Evolutionary conservation across 2,888 invertebrate genomes (phyloP).

Genomic region (Ophion costatus): DNA sequence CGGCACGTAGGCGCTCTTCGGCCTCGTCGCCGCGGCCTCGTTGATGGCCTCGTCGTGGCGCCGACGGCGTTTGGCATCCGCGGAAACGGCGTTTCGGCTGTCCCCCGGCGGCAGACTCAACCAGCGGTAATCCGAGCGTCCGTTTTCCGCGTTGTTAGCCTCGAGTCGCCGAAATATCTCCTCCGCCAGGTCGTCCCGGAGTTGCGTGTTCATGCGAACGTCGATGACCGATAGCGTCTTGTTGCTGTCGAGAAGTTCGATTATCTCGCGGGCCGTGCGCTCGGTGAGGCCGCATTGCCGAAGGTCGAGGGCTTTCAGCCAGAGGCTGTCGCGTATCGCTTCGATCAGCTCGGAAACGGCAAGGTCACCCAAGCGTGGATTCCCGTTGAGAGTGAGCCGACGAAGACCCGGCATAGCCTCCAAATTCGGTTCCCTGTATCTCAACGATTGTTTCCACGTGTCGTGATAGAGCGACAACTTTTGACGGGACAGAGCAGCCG

Average conservation of each 20-base stretch:
- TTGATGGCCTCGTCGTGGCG: conserved; percentile 50
- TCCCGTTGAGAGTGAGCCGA: conserved; percentile 88
- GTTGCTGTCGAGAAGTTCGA: conserved; percentile 87
- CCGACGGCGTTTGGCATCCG: conserved; percentile 52
- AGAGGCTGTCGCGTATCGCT: conserved; percentile 90
- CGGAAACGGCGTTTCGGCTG: conserved; percentile 70
- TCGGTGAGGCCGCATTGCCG: conserved; percentile 91
- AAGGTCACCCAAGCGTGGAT: conserved; percentile 88
- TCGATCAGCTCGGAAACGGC: conserved; percentile 87
- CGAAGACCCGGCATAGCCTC: conserved; percentile 90
- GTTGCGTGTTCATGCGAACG: conserved; percentile 86
- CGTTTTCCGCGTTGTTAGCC: conserved; percentile 67
- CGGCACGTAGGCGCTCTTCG: conserved; percentile 70
- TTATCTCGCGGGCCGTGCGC: conserved; percentile 85
- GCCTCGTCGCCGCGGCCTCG: conserved; percentile 54
- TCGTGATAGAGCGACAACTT: conserved; percentile 90
- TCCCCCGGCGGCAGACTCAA: conserved; percentile 72
- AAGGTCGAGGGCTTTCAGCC: conserved; percentile 92
- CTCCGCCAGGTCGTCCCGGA: conserved; percentile 85
- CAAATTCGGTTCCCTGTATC: conserved; percentile 91
- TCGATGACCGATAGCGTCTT: conserved; percentile 89
- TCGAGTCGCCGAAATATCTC: conserved; percentile 76
- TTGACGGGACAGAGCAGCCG: conserved; percentile 86
- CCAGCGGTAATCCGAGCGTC: conserved; percentile 77
- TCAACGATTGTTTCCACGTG: conserved; percentile 91